phyloP scores from a whole-genome alignment of 2,797 vertebrate species.

The Pteropus rufus region DNA sequence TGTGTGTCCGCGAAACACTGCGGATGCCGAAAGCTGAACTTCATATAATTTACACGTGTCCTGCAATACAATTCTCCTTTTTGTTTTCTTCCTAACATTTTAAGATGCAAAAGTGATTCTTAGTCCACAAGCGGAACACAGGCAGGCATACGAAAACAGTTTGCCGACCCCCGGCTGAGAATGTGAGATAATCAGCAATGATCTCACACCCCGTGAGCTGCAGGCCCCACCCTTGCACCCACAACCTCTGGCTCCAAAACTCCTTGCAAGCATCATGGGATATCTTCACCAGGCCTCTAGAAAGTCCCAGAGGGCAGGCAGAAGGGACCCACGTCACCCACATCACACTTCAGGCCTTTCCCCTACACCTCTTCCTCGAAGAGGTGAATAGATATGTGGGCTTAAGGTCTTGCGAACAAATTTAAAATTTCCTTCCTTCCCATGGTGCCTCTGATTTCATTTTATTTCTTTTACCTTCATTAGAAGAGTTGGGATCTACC shows the following conservation, averaged over 20 bases:
- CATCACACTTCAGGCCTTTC: background rate
- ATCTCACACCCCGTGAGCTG: background rate
- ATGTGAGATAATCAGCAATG: background rate
- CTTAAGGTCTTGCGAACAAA: background rate
- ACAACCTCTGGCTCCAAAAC: background rate
- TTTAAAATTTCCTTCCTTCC: background rate
- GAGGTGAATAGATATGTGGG: background rate
- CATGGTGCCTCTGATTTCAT: background rate
- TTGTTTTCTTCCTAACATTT: background rate
- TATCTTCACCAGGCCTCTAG: background rate
- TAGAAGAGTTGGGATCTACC: background rate
- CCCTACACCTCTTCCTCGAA: background rate
- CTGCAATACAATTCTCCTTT: background rate
- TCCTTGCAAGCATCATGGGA: background rate
- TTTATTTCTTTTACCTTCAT: background rate
- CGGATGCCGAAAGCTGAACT: background rate
- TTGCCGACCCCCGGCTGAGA: background rate
- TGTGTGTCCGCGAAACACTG: fast-evolving
- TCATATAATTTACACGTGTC: fast-evolving
- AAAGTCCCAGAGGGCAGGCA: background rate
- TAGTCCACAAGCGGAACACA: background rate
- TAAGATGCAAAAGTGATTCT: background rate
- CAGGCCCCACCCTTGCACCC: background rate
- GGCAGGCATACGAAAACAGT: background rate
- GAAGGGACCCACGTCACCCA: background rate